Conservation (phyloP, 1,140 invertebrate genomes). For the Galleria mellonella region DNA sequence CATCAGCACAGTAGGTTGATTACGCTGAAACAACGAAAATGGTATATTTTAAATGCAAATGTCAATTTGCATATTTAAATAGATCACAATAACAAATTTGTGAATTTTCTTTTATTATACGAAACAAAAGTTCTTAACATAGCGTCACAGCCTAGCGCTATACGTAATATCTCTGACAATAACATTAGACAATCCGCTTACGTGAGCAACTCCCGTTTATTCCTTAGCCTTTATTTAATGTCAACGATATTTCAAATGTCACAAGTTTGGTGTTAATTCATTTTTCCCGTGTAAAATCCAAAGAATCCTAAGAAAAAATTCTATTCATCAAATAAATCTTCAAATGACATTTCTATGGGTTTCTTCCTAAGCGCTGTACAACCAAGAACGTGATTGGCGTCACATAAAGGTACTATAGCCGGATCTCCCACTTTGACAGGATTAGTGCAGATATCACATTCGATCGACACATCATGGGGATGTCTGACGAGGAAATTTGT, state of each 20-base stretch:
- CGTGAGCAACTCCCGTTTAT: constrained; percentile 9
- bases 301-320: neutral
- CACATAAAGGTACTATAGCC: constrained; percentile 37
- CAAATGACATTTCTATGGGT: constrained; percentile 45
- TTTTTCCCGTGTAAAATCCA: constrained; percentile 1
- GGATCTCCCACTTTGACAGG: constrained; percentile 42
- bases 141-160: too few species aligned
- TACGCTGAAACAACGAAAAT: constrained; percentile 43
- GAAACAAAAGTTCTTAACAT: too few species aligned
- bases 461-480: constrained; percentile 46
- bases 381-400: constrained; percentile 17
- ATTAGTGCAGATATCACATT: constrained; percentile 32
- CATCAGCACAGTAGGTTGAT: constrained; percentile 51
- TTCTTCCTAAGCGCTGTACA: constrained; percentile 35
- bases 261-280: constrained; percentile 2
- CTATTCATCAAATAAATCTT: constrained; percentile 50
- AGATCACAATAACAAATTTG: neutral
- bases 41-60: neutral
- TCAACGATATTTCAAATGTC: constrained; percentile 10
- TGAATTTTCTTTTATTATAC: too few species aligned
- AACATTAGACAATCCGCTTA: constrained; percentile 15
- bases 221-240: constrained; percentile 7
- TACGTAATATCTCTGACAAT: too few species aligned
- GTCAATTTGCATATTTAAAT: too few species aligned
- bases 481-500: constrained; percentile 49